Evolutionary conservation across 2,888 invertebrate species (phyloP).

Genomic region (Metellina segmentata): DNA sequence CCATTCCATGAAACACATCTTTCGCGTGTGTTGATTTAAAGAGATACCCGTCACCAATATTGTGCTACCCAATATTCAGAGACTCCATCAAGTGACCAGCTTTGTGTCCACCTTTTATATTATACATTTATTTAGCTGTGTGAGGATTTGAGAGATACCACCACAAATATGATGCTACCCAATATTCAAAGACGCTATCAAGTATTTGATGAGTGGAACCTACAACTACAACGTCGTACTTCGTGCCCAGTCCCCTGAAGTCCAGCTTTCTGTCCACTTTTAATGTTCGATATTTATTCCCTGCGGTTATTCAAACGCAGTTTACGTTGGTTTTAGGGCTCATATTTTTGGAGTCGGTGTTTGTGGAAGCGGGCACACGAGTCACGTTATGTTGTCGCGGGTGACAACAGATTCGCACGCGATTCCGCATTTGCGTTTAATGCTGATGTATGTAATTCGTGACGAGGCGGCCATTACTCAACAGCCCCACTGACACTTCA

Average conservation of each 20-base stretch:
- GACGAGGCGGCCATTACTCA: background rate
- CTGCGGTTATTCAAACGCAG: constrained; percentile 48
- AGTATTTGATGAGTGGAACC: background rate
- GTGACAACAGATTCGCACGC: constrained; percentile 68
- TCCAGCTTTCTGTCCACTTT: constrained; percentile 37
- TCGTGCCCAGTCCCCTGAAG: constrained; percentile 2
- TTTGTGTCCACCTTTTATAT: background rate
- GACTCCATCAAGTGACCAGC: no score
- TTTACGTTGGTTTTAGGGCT: constrained; percentile 27
- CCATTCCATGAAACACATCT: no score
- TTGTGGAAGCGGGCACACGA: constrained; percentile 45
- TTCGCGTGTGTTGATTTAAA: no score
- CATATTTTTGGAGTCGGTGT: constrained; percentile 20
- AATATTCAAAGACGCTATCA: background rate
- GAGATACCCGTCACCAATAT: no score
- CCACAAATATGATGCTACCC: background rate
- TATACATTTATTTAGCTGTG: background rate
- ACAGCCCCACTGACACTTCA: background rate
- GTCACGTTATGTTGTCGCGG: constrained; percentile 46
- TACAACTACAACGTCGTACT: background rate
- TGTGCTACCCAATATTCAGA: no score
- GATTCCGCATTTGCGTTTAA: constrained; percentile 24
- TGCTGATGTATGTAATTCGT: constrained; percentile 43
- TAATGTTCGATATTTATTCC: constrained; percentile 70
- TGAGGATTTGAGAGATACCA: background rate